phyloP scores from a whole-genome alignment of 2,888 invertebrate species.

The Galerucella calmariensis region DNA sequence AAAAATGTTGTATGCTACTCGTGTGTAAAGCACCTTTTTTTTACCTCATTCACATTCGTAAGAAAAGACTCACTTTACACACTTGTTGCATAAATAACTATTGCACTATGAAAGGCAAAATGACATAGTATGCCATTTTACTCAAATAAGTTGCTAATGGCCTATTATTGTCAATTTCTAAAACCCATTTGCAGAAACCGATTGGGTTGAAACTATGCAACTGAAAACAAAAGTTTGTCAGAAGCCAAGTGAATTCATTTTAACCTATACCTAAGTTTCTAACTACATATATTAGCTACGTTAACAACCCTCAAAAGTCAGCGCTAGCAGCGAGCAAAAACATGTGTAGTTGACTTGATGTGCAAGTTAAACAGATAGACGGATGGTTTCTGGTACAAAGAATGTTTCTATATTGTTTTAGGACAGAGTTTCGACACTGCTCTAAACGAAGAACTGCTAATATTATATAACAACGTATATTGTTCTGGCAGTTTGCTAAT shows the following conservation, averaged over 20 bases:
- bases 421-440: conserved; percentile 9
- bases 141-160: too few species aligned
- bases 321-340: neutral
- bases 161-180: neutral
- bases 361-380: conserved; percentile 17
- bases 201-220: neutral
- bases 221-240: conserved; percentile 4
- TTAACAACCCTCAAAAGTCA: neutral
- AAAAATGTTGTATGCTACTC: too few species aligned
- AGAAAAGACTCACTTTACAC: too few species aligned
- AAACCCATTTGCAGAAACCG: neutral
- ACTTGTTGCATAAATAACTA: too few species aligned
- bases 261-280: neutral
- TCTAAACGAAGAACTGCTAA: neutral
- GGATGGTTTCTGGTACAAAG: conserved; percentile 4
- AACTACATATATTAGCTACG: neutral
- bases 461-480: conserved; percentile 5
- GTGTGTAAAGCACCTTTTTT: too few species aligned
- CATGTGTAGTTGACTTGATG: conserved; percentile 10
- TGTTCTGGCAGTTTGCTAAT: neutral
- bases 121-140: too few species aligned
- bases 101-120: too few species aligned
- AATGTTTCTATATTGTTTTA: conserved; percentile 17
- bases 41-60: too few species aligned
- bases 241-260: neutral